Base-by-base conservation (phyloP, 2,113 vertebrate species). In the Callopanchax toddi region DNA sequence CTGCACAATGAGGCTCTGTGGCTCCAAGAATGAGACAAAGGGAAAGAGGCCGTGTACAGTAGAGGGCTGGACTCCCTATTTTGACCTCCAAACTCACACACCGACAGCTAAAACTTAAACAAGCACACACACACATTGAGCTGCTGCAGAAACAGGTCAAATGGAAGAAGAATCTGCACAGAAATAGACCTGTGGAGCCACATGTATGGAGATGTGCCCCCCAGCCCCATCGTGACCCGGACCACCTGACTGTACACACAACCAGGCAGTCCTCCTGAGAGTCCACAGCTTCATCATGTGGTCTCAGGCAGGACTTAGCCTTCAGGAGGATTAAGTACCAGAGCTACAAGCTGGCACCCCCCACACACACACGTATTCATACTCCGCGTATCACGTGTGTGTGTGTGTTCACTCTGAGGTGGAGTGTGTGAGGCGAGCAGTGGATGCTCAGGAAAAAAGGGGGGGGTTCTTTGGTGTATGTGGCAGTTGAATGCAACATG, bases 1-100 rank as follows among this genome's bases (percentile, higher is more conserved):
- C 48, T 11, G 63, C 67, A 92, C 91, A 92, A 91, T 82, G 87
- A 77, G 65, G 64, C 74, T 80, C 85, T 90, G 82, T 91, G 73
- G 67, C 58, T n/a, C 43, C 49, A 45, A 45, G 68, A 49, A n/a
- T 22, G 9, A 15, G 48, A 79, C 70, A 82, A 75, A 72, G 29
- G 40, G 62, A 46, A 45, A 11, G 57, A 53, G 71, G 32, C 15
- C 12, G 13, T 21, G 37, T 79, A 87, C 79, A 79, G 81, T 76
- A 62, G 1, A 23, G 3, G 13, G 23, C 21, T 22, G 12, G 29
- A 67, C 39, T 44, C 60, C 17, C 60, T 17, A 5, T 12, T n/a
- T 2, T 42, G 64, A 11, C 5, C 16, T 12, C 10, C 23, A 57
- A 26, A 67, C 25, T 40, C 18, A 2, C 20, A 53, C n/a, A n/a